These are phyloP conservation scores for Rhineura floridana DNA, from an alignment of 2,113 vertebrate genomes.

Conservation along the genomic window DNA sequence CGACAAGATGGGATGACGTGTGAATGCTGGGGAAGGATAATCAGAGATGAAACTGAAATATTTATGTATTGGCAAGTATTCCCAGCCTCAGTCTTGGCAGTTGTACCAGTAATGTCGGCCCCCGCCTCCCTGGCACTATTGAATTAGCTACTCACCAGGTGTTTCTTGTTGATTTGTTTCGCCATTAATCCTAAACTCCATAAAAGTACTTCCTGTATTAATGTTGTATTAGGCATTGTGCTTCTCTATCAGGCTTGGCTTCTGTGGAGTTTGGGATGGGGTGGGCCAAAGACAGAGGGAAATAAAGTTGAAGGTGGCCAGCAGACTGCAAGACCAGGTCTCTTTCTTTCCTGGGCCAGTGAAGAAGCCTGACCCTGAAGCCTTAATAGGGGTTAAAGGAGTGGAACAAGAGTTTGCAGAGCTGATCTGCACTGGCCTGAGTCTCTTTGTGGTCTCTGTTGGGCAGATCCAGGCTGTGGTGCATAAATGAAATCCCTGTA, in stretches of 20 bases:
- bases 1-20: constrained; percentile 15
- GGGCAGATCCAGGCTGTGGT: not conserved
- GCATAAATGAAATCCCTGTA: not conserved
- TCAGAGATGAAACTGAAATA: constrained; percentile 64
- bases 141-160: constrained; percentile 73
- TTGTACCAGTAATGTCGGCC: constrained; percentile 63
- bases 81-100: constrained; percentile 66
- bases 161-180: constrained; percentile 79
- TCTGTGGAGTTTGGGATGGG: not conserved
- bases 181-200: constrained; percentile 63
- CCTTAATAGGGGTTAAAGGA: not conserved
- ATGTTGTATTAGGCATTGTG: constrained; percentile 43
- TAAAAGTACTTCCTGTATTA: constrained; percentile 62
- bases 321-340: not conserved
- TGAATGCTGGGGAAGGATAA: not conserved
- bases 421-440: not conserved
- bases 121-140: constrained; percentile 54
- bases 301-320: not conserved
- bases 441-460: not conserved
- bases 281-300: not conserved
- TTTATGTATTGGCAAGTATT: constrained; percentile 71
- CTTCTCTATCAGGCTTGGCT: constrained; percentile 4
- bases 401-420: not conserved
- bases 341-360: not conserved
- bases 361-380: not conserved